Conservation (phyloP, 1,140 invertebrate genomes). For the Cephus cinctus region DNA sequence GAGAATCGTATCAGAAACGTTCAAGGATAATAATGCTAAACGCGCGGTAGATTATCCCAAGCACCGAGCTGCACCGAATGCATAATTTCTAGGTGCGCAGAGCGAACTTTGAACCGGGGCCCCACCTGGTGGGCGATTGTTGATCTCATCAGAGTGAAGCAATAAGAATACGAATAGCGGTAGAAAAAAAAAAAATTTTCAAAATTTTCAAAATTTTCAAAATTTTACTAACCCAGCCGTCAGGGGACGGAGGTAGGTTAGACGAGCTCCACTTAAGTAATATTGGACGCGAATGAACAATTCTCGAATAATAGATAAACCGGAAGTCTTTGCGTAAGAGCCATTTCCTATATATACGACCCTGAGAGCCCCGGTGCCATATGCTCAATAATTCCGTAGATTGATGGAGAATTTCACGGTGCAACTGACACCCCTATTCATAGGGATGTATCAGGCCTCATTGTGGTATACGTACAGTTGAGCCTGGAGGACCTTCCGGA, state of each 20-base stretch:
- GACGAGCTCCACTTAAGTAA: too few relatives aligned
- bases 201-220: too few relatives aligned
- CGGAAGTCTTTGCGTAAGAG: conserved; percentile 17
- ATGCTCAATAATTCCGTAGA: conserved; percentile 43
- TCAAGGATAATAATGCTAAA: conserved; percentile 21
- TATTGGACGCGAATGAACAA: conserved; percentile 19
- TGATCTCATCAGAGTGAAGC: too few relatives aligned
- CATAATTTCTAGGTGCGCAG: conserved; percentile 28
- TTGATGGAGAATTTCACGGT: conserved; percentile 46
- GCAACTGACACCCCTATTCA: conserved; percentile 45
- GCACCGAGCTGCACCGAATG: conserved; percentile 28
- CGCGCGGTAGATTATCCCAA: conserved; percentile 17
- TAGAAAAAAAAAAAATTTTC: too few relatives aligned
- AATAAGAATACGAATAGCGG: too few relatives aligned
- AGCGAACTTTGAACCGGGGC: conserved; percentile 31
- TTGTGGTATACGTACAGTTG: neutral
- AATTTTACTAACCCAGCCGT: too few relatives aligned
- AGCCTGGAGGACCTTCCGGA: neutral
- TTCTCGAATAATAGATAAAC: too few relatives aligned
- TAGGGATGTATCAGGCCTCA: too few relatives aligned
- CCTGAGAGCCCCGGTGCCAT: too few relatives aligned
- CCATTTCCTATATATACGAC: too few relatives aligned
- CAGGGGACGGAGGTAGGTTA: too few relatives aligned
- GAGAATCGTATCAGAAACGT: conserved; percentile 18
- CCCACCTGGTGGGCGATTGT: too few relatives aligned